Conservation (phyloP, 2,113 vertebrate species). For the Hyaena hyaena region DNA sequence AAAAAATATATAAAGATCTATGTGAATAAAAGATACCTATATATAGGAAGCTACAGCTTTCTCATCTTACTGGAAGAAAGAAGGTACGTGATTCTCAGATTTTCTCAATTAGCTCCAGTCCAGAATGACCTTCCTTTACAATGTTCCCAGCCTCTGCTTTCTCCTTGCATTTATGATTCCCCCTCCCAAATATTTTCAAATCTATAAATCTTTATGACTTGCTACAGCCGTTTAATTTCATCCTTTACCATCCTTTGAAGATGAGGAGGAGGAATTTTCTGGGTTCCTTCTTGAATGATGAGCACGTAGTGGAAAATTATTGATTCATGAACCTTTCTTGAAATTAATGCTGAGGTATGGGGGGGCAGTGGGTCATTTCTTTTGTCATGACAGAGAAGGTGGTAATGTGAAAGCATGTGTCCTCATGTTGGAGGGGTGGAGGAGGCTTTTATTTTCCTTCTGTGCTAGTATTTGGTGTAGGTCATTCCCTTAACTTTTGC, state of each 20-base stretch:
- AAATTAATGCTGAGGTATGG: constrained; percentile 18
- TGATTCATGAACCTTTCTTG: constrained; percentile 32
- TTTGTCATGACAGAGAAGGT: constrained; percentile 12
- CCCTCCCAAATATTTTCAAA: constrained; percentile 52
- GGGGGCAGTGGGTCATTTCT: not conserved
- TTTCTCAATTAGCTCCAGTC: not conserved
- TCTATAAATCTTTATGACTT: constrained; percentile 41
- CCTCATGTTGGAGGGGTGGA: constrained; percentile 18
- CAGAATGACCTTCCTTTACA: not conserved
- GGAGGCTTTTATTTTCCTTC: not conserved
- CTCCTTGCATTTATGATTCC: constrained; percentile 20
- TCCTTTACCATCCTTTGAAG: constrained; percentile 46
- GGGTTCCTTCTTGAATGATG: constrained; percentile 62
- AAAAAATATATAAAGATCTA: not conserved
- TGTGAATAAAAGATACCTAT: not conserved
- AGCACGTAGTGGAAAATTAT: not conserved
- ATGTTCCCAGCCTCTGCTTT: not conserved
- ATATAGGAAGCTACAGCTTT: not conserved
- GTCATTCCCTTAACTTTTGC: not conserved
- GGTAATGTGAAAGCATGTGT: not conserved
- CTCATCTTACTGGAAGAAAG: constrained; percentile 7
- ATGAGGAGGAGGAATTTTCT: constrained; percentile 12
- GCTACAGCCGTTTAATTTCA: not conserved
- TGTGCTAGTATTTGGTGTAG: not conserved
- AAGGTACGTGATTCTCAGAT: not conserved